Conservation (phyloP, 2,113 vertebrate species). For the Oenanthe melanoleuca region DNA sequence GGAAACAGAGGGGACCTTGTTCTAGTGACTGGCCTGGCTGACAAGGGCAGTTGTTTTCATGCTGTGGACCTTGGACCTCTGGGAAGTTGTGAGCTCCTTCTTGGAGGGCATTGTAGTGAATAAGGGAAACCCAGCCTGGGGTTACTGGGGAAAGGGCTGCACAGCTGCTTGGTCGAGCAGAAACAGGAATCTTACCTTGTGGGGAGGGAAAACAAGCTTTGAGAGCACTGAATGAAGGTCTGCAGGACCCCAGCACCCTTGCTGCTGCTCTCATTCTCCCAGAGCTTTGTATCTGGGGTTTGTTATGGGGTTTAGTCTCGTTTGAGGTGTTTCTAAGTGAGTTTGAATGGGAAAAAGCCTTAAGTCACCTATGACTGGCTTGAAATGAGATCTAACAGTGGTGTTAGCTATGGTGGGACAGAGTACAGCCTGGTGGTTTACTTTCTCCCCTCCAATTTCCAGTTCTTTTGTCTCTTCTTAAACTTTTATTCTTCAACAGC, state of each 20-base stretch:
- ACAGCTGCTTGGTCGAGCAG: background rate
- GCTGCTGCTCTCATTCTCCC: background rate
- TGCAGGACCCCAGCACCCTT: background rate
- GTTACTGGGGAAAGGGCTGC: background rate
- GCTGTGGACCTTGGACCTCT: background rate
- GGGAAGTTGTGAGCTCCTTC: background rate
- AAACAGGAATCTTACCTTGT: background rate
- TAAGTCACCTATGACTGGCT: background rate
- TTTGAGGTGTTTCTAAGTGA: background rate
- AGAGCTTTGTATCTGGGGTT: background rate
- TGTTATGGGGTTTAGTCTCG: background rate
- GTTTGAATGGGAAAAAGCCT: background rate
- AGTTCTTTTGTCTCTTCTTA: background rate
- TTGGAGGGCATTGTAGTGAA: background rate
- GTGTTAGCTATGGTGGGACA: background rate
- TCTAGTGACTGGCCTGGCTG: background rate
- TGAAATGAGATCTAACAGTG: background rate
- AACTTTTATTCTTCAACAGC: background rate
- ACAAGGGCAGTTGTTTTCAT: background rate
- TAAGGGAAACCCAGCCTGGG: background rate
- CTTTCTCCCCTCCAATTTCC: background rate
- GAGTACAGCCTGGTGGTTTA: background rate
- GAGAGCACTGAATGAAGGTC: background rate
- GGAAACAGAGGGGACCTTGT: background rate
- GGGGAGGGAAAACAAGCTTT: background rate